phyloP scores from a whole-genome alignment of 2,888 invertebrate genomes.

The Harmothoe impar region DNA sequence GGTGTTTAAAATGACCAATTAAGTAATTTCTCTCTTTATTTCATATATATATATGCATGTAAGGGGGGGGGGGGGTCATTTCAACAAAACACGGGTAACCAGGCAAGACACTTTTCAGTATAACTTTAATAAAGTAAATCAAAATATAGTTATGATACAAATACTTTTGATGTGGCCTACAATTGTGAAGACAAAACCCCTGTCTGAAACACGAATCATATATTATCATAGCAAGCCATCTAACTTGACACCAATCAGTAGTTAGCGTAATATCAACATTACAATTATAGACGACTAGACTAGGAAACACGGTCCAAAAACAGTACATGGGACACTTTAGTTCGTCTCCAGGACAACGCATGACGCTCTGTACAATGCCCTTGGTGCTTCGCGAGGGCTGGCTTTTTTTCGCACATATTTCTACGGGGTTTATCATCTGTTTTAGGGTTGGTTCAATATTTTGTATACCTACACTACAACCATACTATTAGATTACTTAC shows the following conservation, averaged over 20 bases:
- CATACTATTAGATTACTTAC: conserved; percentile 59
- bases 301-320: conserved; percentile 47
- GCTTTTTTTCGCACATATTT: conserved; percentile 11
- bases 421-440: background rate
- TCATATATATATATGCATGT: too few relatives aligned
- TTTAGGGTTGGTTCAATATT: too few relatives aligned
- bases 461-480: conserved; percentile 55
- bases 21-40: too few relatives aligned
- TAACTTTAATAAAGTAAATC: conserved; percentile 63
- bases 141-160: conserved; percentile 62
- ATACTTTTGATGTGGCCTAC: conserved; percentile 63
- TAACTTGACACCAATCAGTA: conserved; percentile 49
- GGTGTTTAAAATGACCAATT: too few relatives aligned
- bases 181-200: conserved; percentile 63
- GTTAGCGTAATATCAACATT: conserved; percentile 53
- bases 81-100: background rate
- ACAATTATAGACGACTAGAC: conserved; percentile 56
- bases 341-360: conserved; percentile 13
- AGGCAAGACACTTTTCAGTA: conserved; percentile 56
- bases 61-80: too few relatives aligned
- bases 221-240: conserved; percentile 52
- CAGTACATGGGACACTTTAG: conserved; percentile 20
- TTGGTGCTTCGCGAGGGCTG: background rate
- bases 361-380: conserved; percentile 38
- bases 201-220: conserved; percentile 47